Evolutionary conservation across 2,888 invertebrate genomes (phyloP).

Genomic region (Nephrotoma guestfalica): DNA sequence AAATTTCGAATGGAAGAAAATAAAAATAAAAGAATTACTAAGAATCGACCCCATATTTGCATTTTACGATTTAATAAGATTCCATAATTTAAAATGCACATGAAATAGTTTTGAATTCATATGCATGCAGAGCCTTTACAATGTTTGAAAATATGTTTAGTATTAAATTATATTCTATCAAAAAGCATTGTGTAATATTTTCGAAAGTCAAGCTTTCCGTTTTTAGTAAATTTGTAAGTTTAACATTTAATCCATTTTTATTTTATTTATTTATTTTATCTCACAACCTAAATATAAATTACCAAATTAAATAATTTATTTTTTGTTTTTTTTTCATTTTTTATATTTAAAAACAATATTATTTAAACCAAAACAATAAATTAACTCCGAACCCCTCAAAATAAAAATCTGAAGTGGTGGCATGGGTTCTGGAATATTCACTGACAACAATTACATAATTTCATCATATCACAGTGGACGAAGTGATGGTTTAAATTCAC

Average conservation of each 20-base stretch:
- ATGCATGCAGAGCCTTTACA: background rate
- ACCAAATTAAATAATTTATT: background rate
- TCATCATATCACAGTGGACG: constrained; percentile 3
- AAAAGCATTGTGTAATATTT: background rate
- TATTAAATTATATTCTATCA: background rate
- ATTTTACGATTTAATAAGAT: too few species aligned
- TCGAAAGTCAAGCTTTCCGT: background rate
- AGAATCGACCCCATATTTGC: too few species aligned
- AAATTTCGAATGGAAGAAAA: too few species aligned
- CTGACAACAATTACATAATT: constrained; percentile 1
- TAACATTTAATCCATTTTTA: background rate
- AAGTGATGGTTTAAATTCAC: background rate
- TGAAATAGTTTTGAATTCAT: background rate
- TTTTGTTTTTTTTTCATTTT: background rate
- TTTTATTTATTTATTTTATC: background rate
- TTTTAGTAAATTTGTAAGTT: background rate
- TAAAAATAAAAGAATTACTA: too few species aligned
- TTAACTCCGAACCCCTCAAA: background rate
- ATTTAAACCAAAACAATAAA: background rate
- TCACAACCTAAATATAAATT: background rate
- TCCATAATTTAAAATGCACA: background rate
- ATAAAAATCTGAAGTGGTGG: constrained; percentile 1
- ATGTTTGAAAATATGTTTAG: background rate
- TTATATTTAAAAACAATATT: background rate
- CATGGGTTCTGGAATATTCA: constrained; percentile 5